phyloP scores from a whole-genome alignment of 2,888 invertebrate genomes.

The Agrotis segetum region DNA sequence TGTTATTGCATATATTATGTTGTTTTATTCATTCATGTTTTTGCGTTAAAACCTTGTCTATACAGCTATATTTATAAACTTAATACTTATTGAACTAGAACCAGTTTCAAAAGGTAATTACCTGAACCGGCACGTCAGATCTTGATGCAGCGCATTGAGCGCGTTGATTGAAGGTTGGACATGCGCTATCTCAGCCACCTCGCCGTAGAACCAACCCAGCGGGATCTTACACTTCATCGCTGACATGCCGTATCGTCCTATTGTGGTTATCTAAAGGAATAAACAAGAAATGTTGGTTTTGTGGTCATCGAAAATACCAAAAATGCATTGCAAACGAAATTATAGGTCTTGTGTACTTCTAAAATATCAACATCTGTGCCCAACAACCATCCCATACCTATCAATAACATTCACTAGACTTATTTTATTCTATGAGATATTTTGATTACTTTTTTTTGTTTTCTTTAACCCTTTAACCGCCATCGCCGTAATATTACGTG shows the following conservation, averaged over 20 bases:
- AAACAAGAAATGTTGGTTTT: neutral
- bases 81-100: neutral
- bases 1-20: no score
- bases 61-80: no score
- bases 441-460: no score
- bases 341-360: no score
- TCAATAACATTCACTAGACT: no score
- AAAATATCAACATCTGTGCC: no score
- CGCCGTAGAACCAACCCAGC: conserved; percentile 98
- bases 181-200: conserved; percentile 94
- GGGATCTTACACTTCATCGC: conserved; percentile 97
- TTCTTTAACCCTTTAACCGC: no score
- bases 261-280: conserved; percentile 94
- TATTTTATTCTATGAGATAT: no score
- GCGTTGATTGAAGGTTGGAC: conserved; percentile 87
- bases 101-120: conserved; percentile 51
- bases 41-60: no score
- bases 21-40: no score
- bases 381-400: no score
- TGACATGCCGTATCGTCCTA: conserved; percentile 97
- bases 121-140: conserved; percentile 87
- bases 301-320: neutral
- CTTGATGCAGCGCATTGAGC: conserved; percentile 85
- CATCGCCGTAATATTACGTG: no score
- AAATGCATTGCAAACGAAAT: neutral